Evolutionary conservation across 2,113 vertebrate species (phyloP).

Genomic region (Condylura cristata): DNA sequence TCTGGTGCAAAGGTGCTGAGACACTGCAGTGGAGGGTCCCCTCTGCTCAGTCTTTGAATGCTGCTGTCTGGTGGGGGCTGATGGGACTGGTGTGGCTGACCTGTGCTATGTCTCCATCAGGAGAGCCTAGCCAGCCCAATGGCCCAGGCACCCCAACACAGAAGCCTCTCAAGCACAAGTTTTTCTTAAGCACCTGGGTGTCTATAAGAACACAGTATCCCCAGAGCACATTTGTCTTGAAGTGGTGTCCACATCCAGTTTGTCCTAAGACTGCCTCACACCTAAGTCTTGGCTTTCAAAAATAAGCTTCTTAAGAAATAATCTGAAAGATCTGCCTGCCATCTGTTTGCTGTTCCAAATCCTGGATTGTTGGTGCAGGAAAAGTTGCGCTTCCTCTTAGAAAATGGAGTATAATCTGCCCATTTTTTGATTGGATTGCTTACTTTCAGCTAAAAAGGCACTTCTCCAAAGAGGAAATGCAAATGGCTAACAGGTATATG

Average conservation of each 20-base stretch:
- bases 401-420: not conserved
- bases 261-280: not conserved
- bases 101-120: not conserved
- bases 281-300: not conserved
- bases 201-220: not conserved
- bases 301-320: not conserved
- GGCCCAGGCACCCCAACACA: not conserved
- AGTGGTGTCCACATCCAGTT: not conserved
- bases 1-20: too few relatives aligned
- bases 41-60: not conserved
- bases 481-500: too few relatives aligned
- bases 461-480: too few relatives aligned
- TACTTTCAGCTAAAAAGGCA: too few relatives aligned
- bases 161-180: not conserved
- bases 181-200: not conserved
- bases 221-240: not conserved
- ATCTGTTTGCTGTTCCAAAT: not conserved
- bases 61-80: not conserved
- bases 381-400: not conserved
- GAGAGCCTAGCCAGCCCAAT: not conserved
- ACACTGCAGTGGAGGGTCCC: rapidly evolving
- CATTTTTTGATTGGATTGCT: too few relatives aligned
- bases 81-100: rapidly evolving
- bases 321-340: not conserved
- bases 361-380: not conserved